Evolutionary conservation across 2,888 invertebrate species (phyloP).

Genomic region (Leptinotarsa haldemani): DNA sequence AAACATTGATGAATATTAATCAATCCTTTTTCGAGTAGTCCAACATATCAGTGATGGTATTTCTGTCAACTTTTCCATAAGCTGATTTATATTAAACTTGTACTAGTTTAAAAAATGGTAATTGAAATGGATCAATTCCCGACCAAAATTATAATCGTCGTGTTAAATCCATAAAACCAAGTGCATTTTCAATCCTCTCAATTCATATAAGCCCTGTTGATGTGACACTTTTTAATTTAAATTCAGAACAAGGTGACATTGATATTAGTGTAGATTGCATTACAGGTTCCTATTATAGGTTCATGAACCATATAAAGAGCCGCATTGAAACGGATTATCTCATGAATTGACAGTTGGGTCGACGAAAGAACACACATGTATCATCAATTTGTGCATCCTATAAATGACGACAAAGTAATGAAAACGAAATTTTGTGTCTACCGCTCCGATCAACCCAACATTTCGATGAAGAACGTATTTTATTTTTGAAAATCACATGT

Average conservation of each 20-base stretch:
- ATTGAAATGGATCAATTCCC: not conserved
- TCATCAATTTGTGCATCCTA: too few relatives aligned
- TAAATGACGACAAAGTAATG: too few relatives aligned
- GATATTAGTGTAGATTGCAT: slow-evolving; percentile 24
- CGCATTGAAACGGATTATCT: not conserved
- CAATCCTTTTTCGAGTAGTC: too few relatives aligned
- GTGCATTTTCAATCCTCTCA: slow-evolving; percentile 4
- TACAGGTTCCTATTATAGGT: not conserved
- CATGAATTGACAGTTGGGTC: too few relatives aligned
- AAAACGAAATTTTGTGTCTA: too few relatives aligned
- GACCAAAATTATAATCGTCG: not conserved
- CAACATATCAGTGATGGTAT: not conserved
- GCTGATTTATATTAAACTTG: slow-evolving; percentile 3
- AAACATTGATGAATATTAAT: not conserved
- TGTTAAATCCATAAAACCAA: not conserved
- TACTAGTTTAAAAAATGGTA: not conserved
- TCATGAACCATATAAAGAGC: not conserved
- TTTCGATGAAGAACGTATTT: too few relatives aligned
- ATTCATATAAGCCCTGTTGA: slow-evolving; percentile 14
- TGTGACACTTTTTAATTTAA: slow-evolving; percentile 29
- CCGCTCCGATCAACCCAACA: too few relatives aligned
- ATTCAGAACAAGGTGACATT: slow-evolving; percentile 32
- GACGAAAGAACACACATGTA: too few relatives aligned
- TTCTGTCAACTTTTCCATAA: slow-evolving; percentile 5
- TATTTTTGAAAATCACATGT: too few relatives aligned